A percentile compares a stretch with the other conserved stretches of the same genome.
Evolutionary conservation across 2,797 vertebrate genomes (phyloP).

Genomic region (Spheniscus humboldti): DNA sequence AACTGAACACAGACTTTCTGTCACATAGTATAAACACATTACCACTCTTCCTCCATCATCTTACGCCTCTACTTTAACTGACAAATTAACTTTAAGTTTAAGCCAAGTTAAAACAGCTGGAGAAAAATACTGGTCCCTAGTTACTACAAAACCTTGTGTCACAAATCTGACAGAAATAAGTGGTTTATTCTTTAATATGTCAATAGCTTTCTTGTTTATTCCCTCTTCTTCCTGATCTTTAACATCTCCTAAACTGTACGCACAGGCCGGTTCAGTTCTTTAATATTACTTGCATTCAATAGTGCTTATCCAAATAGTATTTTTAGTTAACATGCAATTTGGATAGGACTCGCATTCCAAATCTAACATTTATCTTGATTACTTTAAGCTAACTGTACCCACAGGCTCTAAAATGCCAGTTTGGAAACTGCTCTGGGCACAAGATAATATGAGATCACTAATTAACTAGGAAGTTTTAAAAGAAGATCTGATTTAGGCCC

Average conservation of each 20-base stretch:
- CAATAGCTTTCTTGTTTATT: neutral
- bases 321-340: constrained; percentile 51
- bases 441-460: constrained; percentile 17
- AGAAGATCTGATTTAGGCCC: constrained; percentile 22
- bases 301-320: constrained; percentile 36
- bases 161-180: neutral
- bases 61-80: neutral
- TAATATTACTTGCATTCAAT: constrained; percentile 23
- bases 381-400: constrained; percentile 47
- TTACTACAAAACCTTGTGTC: neutral
- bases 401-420: constrained; percentile 30
- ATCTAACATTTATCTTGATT: constrained; percentile 56
- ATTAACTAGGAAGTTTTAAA: constrained; percentile 49
- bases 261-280: neutral
- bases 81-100: constrained; percentile 3
- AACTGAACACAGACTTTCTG: constrained; percentile 11
- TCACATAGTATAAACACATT: neutral
- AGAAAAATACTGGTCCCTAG: neutral
- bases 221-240: neutral
- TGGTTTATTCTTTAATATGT: neutral
- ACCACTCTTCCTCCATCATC: neutral
- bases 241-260: neutral
- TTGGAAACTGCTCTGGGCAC: constrained; percentile 38
- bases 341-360: constrained; percentile 31
- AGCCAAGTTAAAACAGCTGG: constrained; percentile 10